A percentile compares a stretch with the other conserved stretches of the same genome.
Conservation (phyloP, 2,797 vertebrate genomes). For the Protosalanx chinensis region DNA sequence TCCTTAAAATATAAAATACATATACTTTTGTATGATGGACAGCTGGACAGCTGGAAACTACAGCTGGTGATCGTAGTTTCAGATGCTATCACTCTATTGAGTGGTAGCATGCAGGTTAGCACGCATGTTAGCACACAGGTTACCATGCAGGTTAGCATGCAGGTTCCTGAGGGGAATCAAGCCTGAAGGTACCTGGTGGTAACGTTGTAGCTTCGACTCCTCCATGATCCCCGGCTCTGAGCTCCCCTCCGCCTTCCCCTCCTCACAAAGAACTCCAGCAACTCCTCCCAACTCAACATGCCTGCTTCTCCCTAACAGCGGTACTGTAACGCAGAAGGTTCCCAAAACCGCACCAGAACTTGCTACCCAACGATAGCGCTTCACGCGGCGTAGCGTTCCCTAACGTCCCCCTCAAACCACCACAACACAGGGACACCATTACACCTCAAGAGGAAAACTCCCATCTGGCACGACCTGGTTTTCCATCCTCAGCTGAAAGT, state of each 20-base stretch:
- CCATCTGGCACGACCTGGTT: not conserved
- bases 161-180: no score
- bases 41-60: no score
- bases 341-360: not conserved
- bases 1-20: no score
- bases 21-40: no score
- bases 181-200: constrained; percentile 59
- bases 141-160: no score
- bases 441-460: no score
- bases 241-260: constrained; percentile 52
- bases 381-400: not conserved
- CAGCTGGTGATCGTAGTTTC: no score
- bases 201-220: constrained; percentile 66
- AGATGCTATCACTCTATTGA: no score
- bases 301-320: not conserved
- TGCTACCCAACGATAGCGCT: not conserved
- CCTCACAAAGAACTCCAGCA: constrained; percentile 64
- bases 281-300: constrained; percentile 67
- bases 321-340: not conserved
- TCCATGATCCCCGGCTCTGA: constrained; percentile 65
- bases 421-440: not conserved
- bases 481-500: not conserved
- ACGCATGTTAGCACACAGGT: no score
- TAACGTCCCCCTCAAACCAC: not conserved
- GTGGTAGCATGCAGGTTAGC: no score